Evolutionary conservation across 2,888 invertebrate genomes (phyloP).

Genomic region (Formica aserva): DNA sequence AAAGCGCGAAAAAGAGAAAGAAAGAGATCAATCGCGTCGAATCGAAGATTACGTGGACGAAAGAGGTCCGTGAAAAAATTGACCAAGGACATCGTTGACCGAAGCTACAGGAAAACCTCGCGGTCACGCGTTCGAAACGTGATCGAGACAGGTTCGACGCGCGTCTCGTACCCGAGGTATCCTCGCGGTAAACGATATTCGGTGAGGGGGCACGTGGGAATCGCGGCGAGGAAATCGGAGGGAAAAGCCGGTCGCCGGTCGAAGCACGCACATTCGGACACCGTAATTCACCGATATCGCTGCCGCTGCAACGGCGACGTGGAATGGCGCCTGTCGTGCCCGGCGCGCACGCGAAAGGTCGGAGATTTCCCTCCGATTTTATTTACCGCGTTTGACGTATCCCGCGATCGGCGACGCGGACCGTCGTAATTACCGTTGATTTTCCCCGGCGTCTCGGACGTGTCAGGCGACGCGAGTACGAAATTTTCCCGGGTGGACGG

Average conservation of each 20-base stretch:
- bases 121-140: constrained; percentile 63
- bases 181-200: background rate
- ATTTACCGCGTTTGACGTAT: background rate
- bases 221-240: background rate
- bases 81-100: background rate
- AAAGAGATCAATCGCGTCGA: background rate
- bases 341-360: constrained; percentile 35
- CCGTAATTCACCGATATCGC: constrained; percentile 50
- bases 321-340: constrained; percentile 70
- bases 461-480: constrained; percentile 80
- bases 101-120: constrained; percentile 49
- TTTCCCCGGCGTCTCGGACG: constrained; percentile 27
- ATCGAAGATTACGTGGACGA: background rate
- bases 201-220: background rate
- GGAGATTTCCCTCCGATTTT: background rate
- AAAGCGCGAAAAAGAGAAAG: background rate
- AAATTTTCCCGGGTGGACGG: constrained; percentile 87
- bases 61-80: background rate
- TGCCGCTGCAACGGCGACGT: constrained; percentile 45
- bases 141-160: constrained; percentile 41
- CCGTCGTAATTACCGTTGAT: constrained; percentile 5
- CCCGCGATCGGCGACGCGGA: background rate
- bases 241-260: constrained; percentile 54
- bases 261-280: background rate
- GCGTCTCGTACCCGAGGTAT: background rate